Evolutionary conservation across 2,888 invertebrate genomes (phyloP).

Genomic region (Apantesis nais): DNA sequence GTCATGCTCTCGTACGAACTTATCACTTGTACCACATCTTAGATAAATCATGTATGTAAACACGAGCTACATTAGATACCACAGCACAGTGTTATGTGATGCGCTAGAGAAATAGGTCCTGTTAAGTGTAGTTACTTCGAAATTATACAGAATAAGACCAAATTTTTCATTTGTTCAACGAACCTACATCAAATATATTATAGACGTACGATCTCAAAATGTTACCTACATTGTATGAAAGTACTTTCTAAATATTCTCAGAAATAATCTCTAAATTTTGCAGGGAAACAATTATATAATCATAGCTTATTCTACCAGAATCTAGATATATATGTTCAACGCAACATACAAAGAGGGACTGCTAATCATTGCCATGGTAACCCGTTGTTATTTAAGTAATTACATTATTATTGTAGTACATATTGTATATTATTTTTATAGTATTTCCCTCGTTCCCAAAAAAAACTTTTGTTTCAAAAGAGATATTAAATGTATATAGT

Average conservation of each 20-base stretch:
- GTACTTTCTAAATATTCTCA: too few species aligned
- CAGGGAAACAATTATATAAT: neutral
- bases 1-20: neutral
- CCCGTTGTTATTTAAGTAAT: neutral
- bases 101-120: conserved; percentile 15
- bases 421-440: neutral
- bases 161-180: neutral
- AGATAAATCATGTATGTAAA: neutral
- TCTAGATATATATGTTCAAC: neutral
- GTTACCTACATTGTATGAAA: neutral
- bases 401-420: neutral
- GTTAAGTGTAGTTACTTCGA: conserved; percentile 29
- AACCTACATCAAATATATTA: too few species aligned
- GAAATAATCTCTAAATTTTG: neutral
- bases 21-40: too few species aligned
- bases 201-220: neutral
- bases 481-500: neutral
- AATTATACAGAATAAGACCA: conserved; percentile 15
- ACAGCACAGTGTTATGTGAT: conserved; percentile 31
- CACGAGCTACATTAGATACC: conserved; percentile 26
- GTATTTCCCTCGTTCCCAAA: neutral
- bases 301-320: neutral
- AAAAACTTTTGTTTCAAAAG: neutral
- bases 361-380: neutral
- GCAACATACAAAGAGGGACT: neutral